Evolutionary conservation across 2,113 vertebrate genomes (phyloP), one percentile per base, ranked within the genome.

Genomic region (Uropsilus gracilis): DNA sequence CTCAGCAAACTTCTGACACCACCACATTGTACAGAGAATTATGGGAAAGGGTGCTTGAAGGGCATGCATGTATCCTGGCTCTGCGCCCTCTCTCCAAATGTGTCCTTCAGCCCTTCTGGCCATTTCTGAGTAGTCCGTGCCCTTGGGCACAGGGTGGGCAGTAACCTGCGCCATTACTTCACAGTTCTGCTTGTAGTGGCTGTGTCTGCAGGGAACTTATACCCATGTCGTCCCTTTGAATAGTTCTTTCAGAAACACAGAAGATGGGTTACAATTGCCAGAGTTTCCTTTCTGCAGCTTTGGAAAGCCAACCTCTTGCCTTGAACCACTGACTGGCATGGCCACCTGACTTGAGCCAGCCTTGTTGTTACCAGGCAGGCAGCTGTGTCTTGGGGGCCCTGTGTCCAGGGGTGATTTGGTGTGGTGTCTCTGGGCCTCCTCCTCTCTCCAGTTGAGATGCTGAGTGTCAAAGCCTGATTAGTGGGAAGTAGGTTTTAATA

Each of bases 261-360:
- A 57, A 59, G 39, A 28, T 68, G 57, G 78, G 17, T 50, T 57
- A 77, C 26, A 37, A 44, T 89, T 50, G 63, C 71, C 57, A 63
- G 55, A 10, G n/a, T 37, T 80, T 91, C 30, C 48, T 18, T 50
- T 61, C 72, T 83, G 42, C 34, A 82, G 57, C 37, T 48, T 50
- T 39, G 87, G 26, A 96, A 71, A 82, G 68, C 14, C 17, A 16
- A 12, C 91, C 34, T 85, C 76, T 82, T 75, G n/a, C n/a, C n/a
- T 26, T 28, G 86, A 50, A 22, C 46, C 46, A 44, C 50, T 64
- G 55, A 13, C n/a, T 63, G 17, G 32, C 53, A 11, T n/a, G 44
- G 37, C 86, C 18, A 75, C 8, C 16, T 76, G 72, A 55, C 76
- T 78, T 86, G 63, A 72, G 37, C 24, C 57, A 37, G n/a, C 30